phyloP scores from a whole-genome alignment of 2,113 vertebrate genomes.

The Ceyx cyanopectus region DNA sequence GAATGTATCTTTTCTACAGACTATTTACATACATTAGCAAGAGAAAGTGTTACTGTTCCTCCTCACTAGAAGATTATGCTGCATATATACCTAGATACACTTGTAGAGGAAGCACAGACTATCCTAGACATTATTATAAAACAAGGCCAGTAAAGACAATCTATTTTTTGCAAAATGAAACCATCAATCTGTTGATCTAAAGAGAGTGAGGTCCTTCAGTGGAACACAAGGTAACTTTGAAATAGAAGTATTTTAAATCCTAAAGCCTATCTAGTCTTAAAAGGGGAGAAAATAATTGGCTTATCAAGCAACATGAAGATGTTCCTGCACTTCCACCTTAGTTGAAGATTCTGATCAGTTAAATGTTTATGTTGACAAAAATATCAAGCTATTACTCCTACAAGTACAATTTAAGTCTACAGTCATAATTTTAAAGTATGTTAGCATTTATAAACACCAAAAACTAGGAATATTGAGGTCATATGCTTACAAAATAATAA shows the following conservation, averaged over 20 bases:
- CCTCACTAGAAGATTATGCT: neutral
- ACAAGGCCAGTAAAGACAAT: neutral
- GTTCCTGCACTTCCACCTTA: neutral
- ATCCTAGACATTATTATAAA: neutral
- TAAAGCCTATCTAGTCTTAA: neutral
- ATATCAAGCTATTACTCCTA: neutral
- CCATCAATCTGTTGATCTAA: neutral
- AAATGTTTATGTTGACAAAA: neutral
- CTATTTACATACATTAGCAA: neutral
- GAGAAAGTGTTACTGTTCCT: neutral
- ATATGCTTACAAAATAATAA: neutral
- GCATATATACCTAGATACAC: neutral
- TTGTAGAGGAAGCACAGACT: neutral
- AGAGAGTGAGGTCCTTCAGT: neutral
- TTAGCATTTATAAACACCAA: neutral
- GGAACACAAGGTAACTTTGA: neutral
- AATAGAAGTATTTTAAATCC: neutral
- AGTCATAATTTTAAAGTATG: neutral
- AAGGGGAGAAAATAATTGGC: neutral
- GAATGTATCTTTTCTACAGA: neutral
- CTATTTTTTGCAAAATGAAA: neutral
- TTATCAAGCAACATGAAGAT: neutral
- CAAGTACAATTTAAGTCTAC: neutral
- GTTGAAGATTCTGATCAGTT: neutral
- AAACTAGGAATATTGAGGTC: neutral